Conservation (phyloP, 2,113 vertebrate genomes). For the Myrmophylax atrothorax region DNA sequence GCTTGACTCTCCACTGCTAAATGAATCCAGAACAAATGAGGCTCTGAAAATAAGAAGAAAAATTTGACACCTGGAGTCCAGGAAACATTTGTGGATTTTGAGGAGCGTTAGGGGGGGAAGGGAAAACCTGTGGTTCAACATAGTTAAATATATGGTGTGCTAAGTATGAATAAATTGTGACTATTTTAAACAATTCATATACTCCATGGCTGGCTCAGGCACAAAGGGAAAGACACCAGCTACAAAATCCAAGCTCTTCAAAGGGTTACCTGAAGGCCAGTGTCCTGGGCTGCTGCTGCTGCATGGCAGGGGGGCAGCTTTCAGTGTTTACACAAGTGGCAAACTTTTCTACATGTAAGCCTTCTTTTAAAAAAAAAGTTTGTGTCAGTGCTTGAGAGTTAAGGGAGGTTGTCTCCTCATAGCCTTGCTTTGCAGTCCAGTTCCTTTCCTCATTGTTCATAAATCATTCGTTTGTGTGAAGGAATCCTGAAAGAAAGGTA, state of each 20-base stretch:
- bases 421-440: accelerated
- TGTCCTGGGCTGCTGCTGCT: not conserved
- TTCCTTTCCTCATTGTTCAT: not conserved
- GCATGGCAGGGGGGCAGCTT: not conserved
- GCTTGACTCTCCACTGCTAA: constrained; percentile 24
- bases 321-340: not conserved
- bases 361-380: not conserved
- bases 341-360: not conserved
- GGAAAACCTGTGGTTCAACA: not conserved
- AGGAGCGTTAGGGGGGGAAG: not conserved
- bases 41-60: constrained; percentile 44
- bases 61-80: constrained; percentile 48
- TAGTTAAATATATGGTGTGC: constrained; percentile 56
- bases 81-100: constrained; percentile 53
- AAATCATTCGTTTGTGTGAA: not conserved
- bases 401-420: not conserved
- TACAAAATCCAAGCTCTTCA: not conserved
- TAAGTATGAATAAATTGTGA: constrained; percentile 49
- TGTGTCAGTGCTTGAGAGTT: not conserved
- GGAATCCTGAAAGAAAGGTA: not conserved
- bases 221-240: constrained; percentile 1
- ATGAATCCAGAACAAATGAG: constrained; percentile 52
- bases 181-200: constrained; percentile 20
- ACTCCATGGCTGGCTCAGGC: not conserved
- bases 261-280: constrained; percentile 12